Evolutionary conservation across 2,797 vertebrate genomes (phyloP), one percentile per base, ranked within the genome.

Genomic region (Tenualosa thibaudeaui): DNA sequence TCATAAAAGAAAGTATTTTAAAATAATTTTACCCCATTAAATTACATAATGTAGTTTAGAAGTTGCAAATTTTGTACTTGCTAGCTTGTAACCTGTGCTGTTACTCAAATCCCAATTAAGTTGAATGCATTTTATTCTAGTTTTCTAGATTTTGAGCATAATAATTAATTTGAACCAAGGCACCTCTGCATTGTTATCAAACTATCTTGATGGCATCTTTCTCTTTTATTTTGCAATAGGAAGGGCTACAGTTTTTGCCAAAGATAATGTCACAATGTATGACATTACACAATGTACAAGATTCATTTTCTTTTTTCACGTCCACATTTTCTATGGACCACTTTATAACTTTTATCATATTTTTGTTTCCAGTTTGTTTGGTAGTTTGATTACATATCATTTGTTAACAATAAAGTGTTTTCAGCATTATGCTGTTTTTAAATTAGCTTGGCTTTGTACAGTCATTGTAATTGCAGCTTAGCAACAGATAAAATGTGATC

Each of bases 231-330:
- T 56, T 3, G 19, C 56, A 5, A 6, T 71, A 71, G 7, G 31
- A 71, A 75, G 24, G 68, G 40, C 68, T 40, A 58, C 56, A 58
- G 53, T 71, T 71, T 71, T 71, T 71, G 40, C 68, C 68, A 75
- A 75, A 75, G 68, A 75, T 8, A 22, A 75, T 65, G 24, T 68
- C 15, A 2, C 31, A 24, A 68, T 75, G 68, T 12, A 75, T 4
- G 31, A 31, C 31, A 31, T 31, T 31, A 31, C 31, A 31, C 31
- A 31, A 31, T 31, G 31, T 31, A 31, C 1, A 75, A 40, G 13
- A 40, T 17, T 31, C 31, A 75, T 75, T 75, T 40, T 13, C 24
- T 40, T 75, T 43, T 37, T 6, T 43, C 37, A 17, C 19, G n/a
- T 46, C 71, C 15, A 78, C 40, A 22, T 78, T 46, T 78, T 37